phyloP scores from a whole-genome alignment of 2,797 vertebrate species.

The Rhyacichthys aspro region DNA sequence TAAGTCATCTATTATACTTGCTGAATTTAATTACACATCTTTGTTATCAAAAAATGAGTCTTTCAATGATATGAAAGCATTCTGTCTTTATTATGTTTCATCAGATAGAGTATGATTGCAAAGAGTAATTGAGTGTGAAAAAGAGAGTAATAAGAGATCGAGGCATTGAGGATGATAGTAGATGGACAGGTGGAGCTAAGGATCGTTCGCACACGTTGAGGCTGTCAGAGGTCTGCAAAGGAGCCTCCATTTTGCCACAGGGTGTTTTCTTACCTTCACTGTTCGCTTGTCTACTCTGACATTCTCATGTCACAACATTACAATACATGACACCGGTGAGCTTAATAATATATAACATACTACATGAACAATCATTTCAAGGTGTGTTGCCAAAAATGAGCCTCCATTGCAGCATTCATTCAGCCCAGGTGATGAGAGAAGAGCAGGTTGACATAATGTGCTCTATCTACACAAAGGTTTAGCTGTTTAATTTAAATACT shows the following conservation, averaged over 20 bases:
- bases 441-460: not conserved
- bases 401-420: not conserved
- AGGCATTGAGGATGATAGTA: conserved; percentile 11
- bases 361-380: conserved; percentile 21
- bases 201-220: conserved; percentile 5
- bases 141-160: conserved; percentile 4
- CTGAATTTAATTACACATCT: conserved; percentile 31
- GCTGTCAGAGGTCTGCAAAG: conserved; percentile 10
- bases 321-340: conserved; percentile 11
- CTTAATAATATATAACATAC: conserved; percentile 30
- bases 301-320: conserved; percentile 10
- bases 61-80: conserved; percentile 1
- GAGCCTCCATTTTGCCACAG: conserved; percentile 19
- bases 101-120: not conserved
- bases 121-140: not conserved
- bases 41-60: conserved; percentile 7
- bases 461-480: not conserved
- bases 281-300: conserved; percentile 28
- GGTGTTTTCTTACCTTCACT: conserved; percentile 32
- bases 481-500: conserved; percentile 20
- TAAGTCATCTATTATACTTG: conserved; percentile 28
- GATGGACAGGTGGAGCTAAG: conserved; percentile 12
- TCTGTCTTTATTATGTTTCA: conserved; percentile 3
- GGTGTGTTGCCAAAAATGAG: not conserved
- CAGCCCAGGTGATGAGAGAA: not conserved